phyloP scores from a whole-genome alignment of 2,888 invertebrate species.

The Drosophila trichaetosa region DNA sequence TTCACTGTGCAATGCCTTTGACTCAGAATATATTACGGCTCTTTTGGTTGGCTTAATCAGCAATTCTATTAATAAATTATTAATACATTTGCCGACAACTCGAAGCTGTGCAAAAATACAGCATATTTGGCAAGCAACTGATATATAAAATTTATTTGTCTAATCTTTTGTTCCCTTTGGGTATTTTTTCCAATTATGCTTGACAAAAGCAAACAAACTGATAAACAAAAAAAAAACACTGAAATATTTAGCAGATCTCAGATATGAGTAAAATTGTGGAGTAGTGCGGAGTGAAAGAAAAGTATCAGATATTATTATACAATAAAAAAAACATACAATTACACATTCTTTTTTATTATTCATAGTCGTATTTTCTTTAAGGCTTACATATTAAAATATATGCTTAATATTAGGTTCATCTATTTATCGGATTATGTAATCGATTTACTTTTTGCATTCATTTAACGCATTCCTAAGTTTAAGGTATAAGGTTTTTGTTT shows the following conservation, averaged over 20 bases:
- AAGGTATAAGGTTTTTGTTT: conserved; percentile 51
- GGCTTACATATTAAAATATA: conserved; percentile 81
- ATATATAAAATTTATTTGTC: conserved; percentile 7
- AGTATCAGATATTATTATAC: background rate
- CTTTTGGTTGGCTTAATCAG: conserved; percentile 62
- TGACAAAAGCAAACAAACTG: conserved; percentile 9
- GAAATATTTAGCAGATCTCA: background rate
- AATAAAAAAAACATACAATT: conserved; percentile 47
- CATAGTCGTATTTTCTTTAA: conserved; percentile 79
- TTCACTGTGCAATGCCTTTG: conserved; percentile 36
- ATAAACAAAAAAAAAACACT: background rate
- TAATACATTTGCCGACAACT: conserved; percentile 41
- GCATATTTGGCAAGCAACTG: conserved; percentile 39
- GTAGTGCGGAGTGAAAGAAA: background rate
- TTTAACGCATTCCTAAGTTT: conserved; percentile 52
- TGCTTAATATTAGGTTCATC: conserved; percentile 71
- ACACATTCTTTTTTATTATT: conserved; percentile 72
- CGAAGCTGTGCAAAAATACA: conserved; percentile 7
- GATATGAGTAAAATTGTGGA: background rate
- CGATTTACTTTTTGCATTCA: conserved; percentile 48
- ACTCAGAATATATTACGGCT: conserved; percentile 18
- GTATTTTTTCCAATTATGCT: conserved; percentile 34
- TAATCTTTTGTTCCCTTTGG: conserved; percentile 9
- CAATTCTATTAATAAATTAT: conserved; percentile 66
- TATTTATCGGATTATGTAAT: conserved; percentile 74